Percentiles rank a stretch among this genome's conserved stretches.
These are phyloP conservation scores for Gerris lacustris DNA, from an alignment of 2,888 invertebrate genomes.

Conservation along the genomic window DNA sequence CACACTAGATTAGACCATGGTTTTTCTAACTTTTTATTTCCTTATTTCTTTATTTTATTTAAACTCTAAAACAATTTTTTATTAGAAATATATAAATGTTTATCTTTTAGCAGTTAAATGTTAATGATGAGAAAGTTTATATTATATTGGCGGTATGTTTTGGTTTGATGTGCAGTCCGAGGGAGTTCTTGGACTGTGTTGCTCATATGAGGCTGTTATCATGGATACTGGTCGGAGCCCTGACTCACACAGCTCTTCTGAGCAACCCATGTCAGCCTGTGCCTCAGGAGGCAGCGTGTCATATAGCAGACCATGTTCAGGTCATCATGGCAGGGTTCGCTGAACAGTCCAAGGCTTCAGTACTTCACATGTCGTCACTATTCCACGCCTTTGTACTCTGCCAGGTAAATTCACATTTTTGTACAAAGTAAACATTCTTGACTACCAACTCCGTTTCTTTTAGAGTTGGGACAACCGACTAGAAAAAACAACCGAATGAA, in stretches of 20 bases:
- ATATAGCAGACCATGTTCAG: conserved; percentile 95
- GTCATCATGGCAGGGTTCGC: conserved; percentile 93
- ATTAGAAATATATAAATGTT: no score
- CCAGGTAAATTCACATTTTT: conserved; percentile 56
- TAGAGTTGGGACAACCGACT: no score
- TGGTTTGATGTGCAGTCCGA: conserved; percentile 65
- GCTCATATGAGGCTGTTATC: conserved; percentile 86
- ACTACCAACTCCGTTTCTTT: not conserved
- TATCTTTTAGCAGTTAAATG: no score
- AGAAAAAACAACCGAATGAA: no score
- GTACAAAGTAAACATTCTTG: conserved; percentile 6
- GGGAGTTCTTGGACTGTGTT: conserved; percentile 91
- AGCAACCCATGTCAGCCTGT: conserved; percentile 57
- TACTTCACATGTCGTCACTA: conserved; percentile 87
- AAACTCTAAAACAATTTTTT: no score
- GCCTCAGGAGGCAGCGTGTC: conserved; percentile 89
- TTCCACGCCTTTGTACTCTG: conserved; percentile 96
- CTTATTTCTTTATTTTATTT: no score
- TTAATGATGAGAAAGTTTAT: no score
- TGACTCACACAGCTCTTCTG: conserved; percentile 69
- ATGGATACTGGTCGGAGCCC: conserved; percentile 91
- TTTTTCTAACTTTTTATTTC: no score
- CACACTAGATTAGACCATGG: no score
- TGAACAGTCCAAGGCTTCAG: conserved; percentile 83
- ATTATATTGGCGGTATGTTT: no score